These are phyloP conservation scores for Priocnemis perturbator DNA, from an alignment of 2,888 invertebrate genomes.

Conservation along the genomic window DNA sequence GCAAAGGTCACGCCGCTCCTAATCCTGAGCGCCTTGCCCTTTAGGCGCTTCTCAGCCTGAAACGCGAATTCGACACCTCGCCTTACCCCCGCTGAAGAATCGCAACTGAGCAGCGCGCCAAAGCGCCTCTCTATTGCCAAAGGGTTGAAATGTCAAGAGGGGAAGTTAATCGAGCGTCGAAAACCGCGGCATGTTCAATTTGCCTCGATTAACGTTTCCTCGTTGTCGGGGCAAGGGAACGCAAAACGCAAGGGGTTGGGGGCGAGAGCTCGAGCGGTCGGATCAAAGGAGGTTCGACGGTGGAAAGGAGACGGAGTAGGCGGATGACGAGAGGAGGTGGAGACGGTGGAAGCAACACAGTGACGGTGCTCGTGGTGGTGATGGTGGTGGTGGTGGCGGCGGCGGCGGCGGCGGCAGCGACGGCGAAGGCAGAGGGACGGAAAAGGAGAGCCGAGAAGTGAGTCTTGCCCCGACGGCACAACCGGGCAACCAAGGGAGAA, in stretches of 20 bases:
- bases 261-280: conserved; percentile 14
- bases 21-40: too few species aligned
- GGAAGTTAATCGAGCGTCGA: conserved; percentile 52
- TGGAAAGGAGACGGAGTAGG: conserved; percentile 10
- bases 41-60: background rate
- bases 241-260: background rate
- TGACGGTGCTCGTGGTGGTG: background rate
- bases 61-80: background rate
- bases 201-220: conserved; percentile 56
- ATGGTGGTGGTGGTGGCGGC: conserved; percentile 4
- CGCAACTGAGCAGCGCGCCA: conserved; percentile 17
- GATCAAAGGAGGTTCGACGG: conserved; percentile 1
- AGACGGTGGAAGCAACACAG: conserved; percentile 4
- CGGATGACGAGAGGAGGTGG: background rate
- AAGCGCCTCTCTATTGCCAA: conserved; percentile 9
- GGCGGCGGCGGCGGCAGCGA: background rate
- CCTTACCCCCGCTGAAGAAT: conserved; percentile 15
- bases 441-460: background rate
- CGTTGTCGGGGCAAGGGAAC: conserved; percentile 32
- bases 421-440: background rate
- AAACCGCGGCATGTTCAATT: conserved; percentile 54
- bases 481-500: too few species aligned
- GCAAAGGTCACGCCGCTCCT: too few species aligned
- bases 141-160: conserved; percentile 40
- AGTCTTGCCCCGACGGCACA: background rate